Conservation (phyloP, 1,140 invertebrate genomes). For the Brachionus angularis region DNA sequence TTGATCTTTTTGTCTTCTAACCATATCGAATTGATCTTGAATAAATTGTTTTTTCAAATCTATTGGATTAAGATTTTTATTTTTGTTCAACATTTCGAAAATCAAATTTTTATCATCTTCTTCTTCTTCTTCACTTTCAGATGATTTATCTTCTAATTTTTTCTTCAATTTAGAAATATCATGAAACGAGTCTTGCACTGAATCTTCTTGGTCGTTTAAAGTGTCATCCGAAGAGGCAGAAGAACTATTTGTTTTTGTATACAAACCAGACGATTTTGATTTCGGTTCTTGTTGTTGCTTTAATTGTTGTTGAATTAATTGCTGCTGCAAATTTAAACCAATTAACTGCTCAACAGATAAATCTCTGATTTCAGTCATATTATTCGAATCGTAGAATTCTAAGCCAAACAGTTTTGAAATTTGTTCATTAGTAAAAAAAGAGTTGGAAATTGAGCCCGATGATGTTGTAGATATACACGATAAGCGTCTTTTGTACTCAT, state of each 20-base stretch:
- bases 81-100: no score
- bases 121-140: no score
- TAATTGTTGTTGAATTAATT: neutral
- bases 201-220: constrained; percentile 16
- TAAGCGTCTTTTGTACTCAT: constrained; percentile 3
- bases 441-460: constrained; percentile 16
- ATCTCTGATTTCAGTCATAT: constrained; percentile 10
- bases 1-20: constrained; percentile 34
- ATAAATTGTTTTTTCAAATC: constrained; percentile 29
- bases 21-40: constrained; percentile 35
- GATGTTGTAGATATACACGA: constrained; percentile 1
- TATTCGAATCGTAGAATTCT: constrained; percentile 35
- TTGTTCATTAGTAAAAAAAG: constrained; percentile 1
- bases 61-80: neutral
- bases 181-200: no score
- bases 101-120: constrained; percentile 8
- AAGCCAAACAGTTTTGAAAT: constrained; percentile 7
- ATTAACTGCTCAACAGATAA: constrained; percentile 13
- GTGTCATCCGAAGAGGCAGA: constrained; percentile 16
- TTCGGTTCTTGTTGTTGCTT: neutral
- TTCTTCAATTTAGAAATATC: no score
- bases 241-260: neutral
- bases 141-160: no score
- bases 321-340: neutral
- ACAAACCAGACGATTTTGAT: constrained; percentile 26